These are phyloP conservation scores for Acromyrmex charruanus DNA, from an alignment of 1,140 invertebrate genomes.

Conservation along the genomic window DNA sequence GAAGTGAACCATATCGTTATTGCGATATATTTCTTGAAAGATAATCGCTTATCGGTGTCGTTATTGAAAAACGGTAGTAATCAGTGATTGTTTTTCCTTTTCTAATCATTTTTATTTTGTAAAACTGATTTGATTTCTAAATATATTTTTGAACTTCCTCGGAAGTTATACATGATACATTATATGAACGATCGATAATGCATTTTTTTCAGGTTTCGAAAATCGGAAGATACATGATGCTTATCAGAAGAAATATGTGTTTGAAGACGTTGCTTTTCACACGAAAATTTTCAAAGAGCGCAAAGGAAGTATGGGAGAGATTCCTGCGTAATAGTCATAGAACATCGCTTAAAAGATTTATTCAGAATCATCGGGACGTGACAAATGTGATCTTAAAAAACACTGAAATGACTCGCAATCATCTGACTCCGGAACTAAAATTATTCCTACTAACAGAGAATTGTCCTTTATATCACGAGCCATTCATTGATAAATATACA, in stretches of 20 bases:
- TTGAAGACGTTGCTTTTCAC: not conserved
- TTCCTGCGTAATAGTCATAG: not conserved
- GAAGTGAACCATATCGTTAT: conserved; percentile 18
- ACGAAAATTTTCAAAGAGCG: conserved; percentile 27
- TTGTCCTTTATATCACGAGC: conserved; percentile 85
- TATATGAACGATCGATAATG: not conserved
- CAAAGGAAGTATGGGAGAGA: conserved; percentile 8
- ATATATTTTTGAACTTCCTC: conserved; percentile 15
- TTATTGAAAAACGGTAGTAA: conserved; percentile 14
- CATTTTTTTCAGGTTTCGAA: conserved; percentile 25
- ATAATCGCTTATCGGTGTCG: conserved; percentile 25
- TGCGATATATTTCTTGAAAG: conserved; percentile 46
- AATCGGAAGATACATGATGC: not conserved
- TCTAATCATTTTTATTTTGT: not conserved
- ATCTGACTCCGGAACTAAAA: conserved; percentile 87
- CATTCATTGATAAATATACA: conserved; percentile 65
- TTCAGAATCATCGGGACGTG: conserved; percentile 23
- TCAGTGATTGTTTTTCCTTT: not conserved
- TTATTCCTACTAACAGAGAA: conserved; percentile 87
- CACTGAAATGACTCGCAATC: conserved; percentile 78
- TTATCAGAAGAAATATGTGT: not conserved
- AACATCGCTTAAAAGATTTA: not conserved
- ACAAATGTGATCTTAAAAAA: conserved; percentile 66
- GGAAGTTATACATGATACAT: not conserved
- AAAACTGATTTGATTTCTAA: not conserved